Conservation (phyloP, 2,888 invertebrate genomes). For the Pomacea canaliculata region DNA sequence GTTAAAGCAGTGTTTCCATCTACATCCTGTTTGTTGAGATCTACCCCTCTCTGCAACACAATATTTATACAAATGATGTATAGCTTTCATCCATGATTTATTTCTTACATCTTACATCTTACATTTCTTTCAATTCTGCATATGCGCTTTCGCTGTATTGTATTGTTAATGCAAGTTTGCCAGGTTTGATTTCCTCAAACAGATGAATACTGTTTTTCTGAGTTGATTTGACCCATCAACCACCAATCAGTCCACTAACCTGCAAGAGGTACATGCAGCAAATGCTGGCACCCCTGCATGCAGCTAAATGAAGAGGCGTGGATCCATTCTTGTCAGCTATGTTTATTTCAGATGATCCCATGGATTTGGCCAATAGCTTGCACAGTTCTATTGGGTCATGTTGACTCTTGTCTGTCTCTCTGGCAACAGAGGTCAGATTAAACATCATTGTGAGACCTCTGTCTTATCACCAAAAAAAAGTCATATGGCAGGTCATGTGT, state of each 20-base stretch:
- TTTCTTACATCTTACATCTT: too few species aligned
- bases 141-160: too few species aligned
- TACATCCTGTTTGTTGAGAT: conserved; percentile 58
- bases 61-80: too few species aligned
- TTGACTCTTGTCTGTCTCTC: not conserved
- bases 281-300: conserved; percentile 68
- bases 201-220: too few species aligned
- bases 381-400: conserved; percentile 68
- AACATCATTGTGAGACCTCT: too few species aligned
- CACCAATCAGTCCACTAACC: conserved; percentile 36
- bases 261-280: conserved; percentile 65
- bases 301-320: conserved; percentile 68
- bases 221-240: too few species aligned
- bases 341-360: conserved; percentile 56
- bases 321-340: conserved; percentile 59
- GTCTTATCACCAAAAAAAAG: too few species aligned
- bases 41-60: conserved; percentile 44
- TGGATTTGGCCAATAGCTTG: conserved; percentile 59
- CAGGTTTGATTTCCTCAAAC: too few species aligned
- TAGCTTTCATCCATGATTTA: too few species aligned
- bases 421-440: not conserved
- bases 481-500: too few species aligned
- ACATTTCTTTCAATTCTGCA: too few species aligned
- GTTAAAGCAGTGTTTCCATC: conserved; percentile 70
- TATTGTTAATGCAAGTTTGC: too few species aligned